These are phyloP conservation scores for Lepidothrix coronata DNA, from an alignment of 2,113 vertebrate species.

Conservation along the genomic window DNA sequence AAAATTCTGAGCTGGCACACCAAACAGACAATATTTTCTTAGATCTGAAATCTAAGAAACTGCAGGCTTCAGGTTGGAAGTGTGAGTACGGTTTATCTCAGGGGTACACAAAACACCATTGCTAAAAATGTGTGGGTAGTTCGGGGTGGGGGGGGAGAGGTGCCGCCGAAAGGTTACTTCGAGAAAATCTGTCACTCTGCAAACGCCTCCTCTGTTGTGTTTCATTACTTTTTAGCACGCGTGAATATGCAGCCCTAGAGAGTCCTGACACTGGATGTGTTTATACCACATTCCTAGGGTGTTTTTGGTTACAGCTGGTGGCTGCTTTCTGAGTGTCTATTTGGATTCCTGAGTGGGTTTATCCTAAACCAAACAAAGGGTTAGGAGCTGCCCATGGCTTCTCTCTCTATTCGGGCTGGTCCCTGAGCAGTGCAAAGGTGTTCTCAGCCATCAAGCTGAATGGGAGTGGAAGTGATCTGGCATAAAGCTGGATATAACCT, in stretches of 20 bases:
- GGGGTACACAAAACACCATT: background rate
- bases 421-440: background rate
- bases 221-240: constrained; percentile 22
- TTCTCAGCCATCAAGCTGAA: background rate
- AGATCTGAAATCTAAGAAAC: constrained; percentile 22
- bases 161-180: background rate
- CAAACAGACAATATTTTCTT: background rate
- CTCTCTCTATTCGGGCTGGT: background rate
- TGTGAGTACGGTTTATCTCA: background rate
- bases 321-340: constrained; percentile 23
- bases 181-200: background rate
- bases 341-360: constrained; percentile 23
- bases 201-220: background rate
- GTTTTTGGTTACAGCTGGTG: background rate
- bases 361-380: constrained; percentile 27
- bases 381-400: background rate
- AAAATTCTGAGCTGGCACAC: background rate
- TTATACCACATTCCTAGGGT: background rate
- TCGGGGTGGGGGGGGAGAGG: background rate
- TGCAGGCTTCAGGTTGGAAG: background rate
- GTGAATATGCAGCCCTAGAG: background rate
- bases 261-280: background rate
- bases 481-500: background rate
- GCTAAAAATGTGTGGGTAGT: background rate
- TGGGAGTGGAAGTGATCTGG: background rate